A percentile compares a stretch with the other conserved stretches of the same genome.
phyloP scores from a whole-genome alignment of 1,140 invertebrate genomes.

The Schlechtendalia chinensis region DNA sequence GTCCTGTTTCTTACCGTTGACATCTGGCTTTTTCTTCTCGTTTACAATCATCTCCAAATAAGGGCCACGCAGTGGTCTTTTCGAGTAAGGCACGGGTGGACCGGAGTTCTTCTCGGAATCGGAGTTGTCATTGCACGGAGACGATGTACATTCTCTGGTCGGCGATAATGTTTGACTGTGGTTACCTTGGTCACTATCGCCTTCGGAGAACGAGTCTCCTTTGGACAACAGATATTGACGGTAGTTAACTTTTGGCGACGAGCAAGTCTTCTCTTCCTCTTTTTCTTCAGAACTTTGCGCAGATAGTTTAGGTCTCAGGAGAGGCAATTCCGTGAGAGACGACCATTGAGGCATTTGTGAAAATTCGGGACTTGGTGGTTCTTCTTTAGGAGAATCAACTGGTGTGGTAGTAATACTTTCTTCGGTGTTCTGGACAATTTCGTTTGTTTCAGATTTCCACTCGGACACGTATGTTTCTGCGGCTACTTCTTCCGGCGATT shows the following conservation, averaged over 20 bases:
- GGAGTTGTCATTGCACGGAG: constrained; percentile 57
- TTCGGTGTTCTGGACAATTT: not conserved
- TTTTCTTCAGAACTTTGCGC: constrained; percentile 72
- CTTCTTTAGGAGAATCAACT: not conserved
- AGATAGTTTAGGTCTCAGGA: constrained; percentile 60
- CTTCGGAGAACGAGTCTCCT: constrained; percentile 62
- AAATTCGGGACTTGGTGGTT: constrained; percentile 33
- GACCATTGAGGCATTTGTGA: constrained; percentile 46
- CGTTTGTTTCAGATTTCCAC: constrained; percentile 31
- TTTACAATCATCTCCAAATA: constrained; percentile 81
- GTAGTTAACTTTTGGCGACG: constrained; percentile 37
- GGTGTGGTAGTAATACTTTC: not conserved
- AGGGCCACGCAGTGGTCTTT: constrained; percentile 72
- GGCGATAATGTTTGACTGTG: constrained; percentile 54
- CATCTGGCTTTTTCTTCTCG: constrained; percentile 73
- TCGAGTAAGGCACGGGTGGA: constrained; percentile 64
- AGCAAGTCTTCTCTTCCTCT: constrained; percentile 59
- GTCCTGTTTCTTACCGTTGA: constrained; percentile 56
- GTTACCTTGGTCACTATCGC: constrained; percentile 59
- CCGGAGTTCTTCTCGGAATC: constrained; percentile 49
- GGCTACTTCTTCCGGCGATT: not conserved
- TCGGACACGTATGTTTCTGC: constrained; percentile 24
- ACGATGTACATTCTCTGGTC: constrained; percentile 53
- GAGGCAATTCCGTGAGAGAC: constrained; percentile 34
- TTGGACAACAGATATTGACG: constrained; percentile 54